Percentiles rank a stretch among this genome's conserved stretches.
Evolutionary conservation across 2,797 vertebrate genomes (phyloP).

Genomic region (Carduelis carduelis): DNA sequence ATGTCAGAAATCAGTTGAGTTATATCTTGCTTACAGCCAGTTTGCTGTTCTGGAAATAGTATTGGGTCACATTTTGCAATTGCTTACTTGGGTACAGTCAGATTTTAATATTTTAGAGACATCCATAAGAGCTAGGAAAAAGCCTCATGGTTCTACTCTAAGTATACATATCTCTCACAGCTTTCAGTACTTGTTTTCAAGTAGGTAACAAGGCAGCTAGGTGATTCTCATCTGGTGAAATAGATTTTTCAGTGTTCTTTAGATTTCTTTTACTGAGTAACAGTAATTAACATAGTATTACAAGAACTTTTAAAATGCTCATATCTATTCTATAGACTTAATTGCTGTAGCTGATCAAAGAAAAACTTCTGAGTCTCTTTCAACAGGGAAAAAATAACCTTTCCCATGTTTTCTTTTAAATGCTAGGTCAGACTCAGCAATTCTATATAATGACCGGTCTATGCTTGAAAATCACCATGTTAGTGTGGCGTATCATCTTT

Average conservation of each 20-base stretch:
- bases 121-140: not conserved
- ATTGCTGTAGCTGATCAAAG: not conserved
- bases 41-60: not conserved
- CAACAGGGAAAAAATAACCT: not conserved
- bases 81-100: not conserved
- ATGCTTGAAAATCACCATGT: conserved; percentile 94
- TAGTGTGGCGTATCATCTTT: conserved; percentile 88
- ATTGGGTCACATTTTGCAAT: not conserved
- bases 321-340: not conserved
- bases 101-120: not conserved
- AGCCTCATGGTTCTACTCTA: not conserved
- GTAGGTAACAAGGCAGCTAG: not conserved
- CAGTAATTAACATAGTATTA: not conserved
- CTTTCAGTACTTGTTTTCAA: not conserved
- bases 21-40: not conserved
- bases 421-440: conserved; percentile 89
- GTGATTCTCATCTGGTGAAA: not conserved
- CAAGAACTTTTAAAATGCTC: not conserved
- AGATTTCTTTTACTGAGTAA: not conserved
- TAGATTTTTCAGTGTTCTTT: not conserved
- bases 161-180: not conserved
- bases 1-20: not conserved
- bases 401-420: conserved; percentile 32
- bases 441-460: conserved; percentile 93
- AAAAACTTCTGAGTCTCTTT: not conserved